A percentile compares a stretch with the other conserved stretches of the same genome.
Evolutionary conservation across 2,797 vertebrate species (phyloP).

Genomic region (Sebastes oblongus): DNA sequence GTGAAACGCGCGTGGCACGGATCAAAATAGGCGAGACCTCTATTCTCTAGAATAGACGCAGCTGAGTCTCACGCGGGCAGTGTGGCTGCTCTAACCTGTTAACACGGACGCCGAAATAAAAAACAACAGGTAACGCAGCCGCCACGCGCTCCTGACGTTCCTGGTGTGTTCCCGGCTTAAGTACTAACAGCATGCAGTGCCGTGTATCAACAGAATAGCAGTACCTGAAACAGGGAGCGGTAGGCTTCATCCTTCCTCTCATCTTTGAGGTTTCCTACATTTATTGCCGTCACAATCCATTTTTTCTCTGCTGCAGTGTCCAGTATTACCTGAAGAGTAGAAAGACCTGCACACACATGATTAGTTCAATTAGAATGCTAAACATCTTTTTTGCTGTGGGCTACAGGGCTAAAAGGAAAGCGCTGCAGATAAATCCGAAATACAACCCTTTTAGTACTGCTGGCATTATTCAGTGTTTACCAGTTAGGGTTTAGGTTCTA

Average conservation of each 20-base stretch:
- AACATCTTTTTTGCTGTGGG: background rate
- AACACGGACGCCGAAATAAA: too few species aligned
- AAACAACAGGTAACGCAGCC: background rate
- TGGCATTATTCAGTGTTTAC: background rate
- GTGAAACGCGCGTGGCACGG: too few species aligned
- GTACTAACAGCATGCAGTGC: background rate
- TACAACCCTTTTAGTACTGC: background rate
- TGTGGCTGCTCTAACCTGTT: too few species aligned
- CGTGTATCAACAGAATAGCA: background rate
- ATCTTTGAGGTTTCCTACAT: conserved; percentile 96
- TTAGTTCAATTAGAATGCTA: background rate
- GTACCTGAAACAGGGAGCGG: conserved; percentile 91
- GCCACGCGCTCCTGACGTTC: too few species aligned
- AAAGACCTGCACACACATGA: conserved; percentile 83
- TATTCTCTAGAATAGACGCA: too few species aligned
- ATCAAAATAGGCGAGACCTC: too few species aligned
- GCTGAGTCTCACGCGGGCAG: too few species aligned
- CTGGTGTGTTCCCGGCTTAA: too few species aligned
- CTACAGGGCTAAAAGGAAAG: background rate
- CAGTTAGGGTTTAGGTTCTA: background rate
- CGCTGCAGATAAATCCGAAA: background rate
- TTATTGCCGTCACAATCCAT: conserved; percentile 97
- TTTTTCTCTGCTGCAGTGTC: conserved; percentile 96
- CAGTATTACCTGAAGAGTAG: conserved; percentile 92
- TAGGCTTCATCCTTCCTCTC: conserved; percentile 97